Base-by-base conservation (phyloP, 1,140 invertebrate genomes). In the Caenorhabditis briggsae region DNA sequence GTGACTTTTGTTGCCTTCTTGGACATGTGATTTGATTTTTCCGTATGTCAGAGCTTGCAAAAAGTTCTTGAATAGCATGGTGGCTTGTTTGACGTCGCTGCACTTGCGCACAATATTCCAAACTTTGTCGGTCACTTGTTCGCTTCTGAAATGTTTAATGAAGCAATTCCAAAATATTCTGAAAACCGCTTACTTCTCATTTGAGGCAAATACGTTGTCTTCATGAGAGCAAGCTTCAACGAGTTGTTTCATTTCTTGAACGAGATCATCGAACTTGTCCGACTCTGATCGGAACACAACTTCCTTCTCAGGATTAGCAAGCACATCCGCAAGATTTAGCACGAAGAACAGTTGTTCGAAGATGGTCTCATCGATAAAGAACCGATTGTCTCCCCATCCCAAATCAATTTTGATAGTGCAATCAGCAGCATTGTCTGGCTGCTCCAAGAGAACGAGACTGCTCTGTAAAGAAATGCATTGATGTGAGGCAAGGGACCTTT, bases 41-140 rank as follows among this genome's bases (percentile, higher is more conserved):
- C 70, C 70, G 23, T 78, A 78, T 23, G 70, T 53, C 7, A 78
- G 33, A 23, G 70, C 70, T 78, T 78, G 70, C 5, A 78, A 14
- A 46, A 78, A 78, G n/a, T 78, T 78, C n/a, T 53, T 78, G 70
- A 78, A 25, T 7, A 78, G 43, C 70, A 78, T 48, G 5, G 70
- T 78, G 7, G 46, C 70, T 1, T 78, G 70, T 23, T 78, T 78
- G 7, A 78, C n/a, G 33, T 78, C 46, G 0, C n/a, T n/a, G 14
- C 70, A 78, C 14, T 78, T 78, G 46, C 70, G 70, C 20, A 78
- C 70, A 23, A 78, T 78, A 11, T 78, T 78, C 70, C 70, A 78
- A 2, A 78, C 70, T 50, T 78, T 78, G 70, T 78, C 70, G 23
- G 70, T 78, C 14, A 78, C 33, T 11, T 78, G 18, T 14, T 53